These are phyloP conservation scores for Mirounga angustirostris DNA, from an alignment of 2,113 vertebrate genomes.

Conservation along the genomic window DNA sequence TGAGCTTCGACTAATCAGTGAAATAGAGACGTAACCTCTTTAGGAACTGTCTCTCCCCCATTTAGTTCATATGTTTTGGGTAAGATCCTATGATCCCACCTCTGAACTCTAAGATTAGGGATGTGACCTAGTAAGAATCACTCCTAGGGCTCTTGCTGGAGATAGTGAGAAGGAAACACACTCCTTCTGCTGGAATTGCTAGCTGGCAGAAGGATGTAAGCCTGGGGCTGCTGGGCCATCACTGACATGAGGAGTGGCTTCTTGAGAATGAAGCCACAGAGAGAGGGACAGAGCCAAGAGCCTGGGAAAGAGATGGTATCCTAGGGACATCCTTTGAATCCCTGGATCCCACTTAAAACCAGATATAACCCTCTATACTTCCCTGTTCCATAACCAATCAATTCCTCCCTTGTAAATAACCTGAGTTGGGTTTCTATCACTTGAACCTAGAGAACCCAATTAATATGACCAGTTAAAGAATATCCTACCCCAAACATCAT, in stretches of 20 bases:
- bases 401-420: background rate
- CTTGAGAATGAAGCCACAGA: background rate
- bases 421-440: background rate
- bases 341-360: background rate
- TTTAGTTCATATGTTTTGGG: background rate
- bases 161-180: background rate
- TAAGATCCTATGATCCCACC: background rate
- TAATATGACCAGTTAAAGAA: constrained; percentile 3
- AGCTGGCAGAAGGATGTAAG: background rate
- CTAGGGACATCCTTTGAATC: background rate
- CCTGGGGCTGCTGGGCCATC: background rate
- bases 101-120: background rate
- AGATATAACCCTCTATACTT: background rate
- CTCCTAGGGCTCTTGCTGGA: background rate
- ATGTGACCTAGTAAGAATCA: background rate
- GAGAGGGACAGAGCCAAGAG: background rate
- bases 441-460: background rate
- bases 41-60: background rate
- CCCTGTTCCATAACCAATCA: background rate
- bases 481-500: background rate
- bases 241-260: background rate
- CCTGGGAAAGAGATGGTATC: background rate
- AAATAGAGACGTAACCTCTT: background rate
- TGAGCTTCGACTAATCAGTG: background rate
- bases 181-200: background rate